Base-by-base conservation (phyloP, 2,113 vertebrate genomes). In the Misgurnus anguillicaudatus region DNA sequence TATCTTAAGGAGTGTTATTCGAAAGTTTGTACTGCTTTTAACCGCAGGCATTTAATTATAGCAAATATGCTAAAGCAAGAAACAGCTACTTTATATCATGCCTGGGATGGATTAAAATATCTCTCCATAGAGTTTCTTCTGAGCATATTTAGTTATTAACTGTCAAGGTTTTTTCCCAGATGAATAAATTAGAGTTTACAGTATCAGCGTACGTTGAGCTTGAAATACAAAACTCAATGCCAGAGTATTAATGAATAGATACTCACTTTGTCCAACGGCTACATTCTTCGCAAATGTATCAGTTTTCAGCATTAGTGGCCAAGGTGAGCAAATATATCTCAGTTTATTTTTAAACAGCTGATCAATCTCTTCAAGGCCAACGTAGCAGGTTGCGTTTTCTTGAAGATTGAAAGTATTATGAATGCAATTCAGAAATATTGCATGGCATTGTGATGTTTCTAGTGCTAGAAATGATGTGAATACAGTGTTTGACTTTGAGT, bases 141-240 rank as follows among this genome's bases (percentile, higher is more conserved):
- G 14, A 10, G 41, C 42, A 4, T 7, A 14, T 74, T 74, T 74
- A 17, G 8, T 47, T 62, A 74, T 74, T 74, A 74, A 13, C 57
- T 74, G 57, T 74, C 72, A 62, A 47, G 19, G 17, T 6, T 57
- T 57, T n/a, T 57, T n/a, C 53, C 53, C 71, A 61, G 39, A 74
- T 41, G 17, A 62, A 74, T 61, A 42, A 57, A 74, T 74, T 62
- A 11, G 16, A 3, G 39, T 62, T 45, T 62, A 45, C 21, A 31
- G 58, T 31, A 42, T 78, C 14, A 60, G 45, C 31, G 45, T 57
- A 58, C 11, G 1, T 74, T 45, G 19, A 58, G 0, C 21, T 41
- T 72, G 21, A 36, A 36, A 53, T 58, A 38, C n/a, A 3, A 58
- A 58, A 42, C 47, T 24, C 16, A 5, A 19, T 5, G 39, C 5